phyloP scores from a whole-genome alignment of 2,797 vertebrate genomes.

The Poeciliopsis gracilis region DNA sequence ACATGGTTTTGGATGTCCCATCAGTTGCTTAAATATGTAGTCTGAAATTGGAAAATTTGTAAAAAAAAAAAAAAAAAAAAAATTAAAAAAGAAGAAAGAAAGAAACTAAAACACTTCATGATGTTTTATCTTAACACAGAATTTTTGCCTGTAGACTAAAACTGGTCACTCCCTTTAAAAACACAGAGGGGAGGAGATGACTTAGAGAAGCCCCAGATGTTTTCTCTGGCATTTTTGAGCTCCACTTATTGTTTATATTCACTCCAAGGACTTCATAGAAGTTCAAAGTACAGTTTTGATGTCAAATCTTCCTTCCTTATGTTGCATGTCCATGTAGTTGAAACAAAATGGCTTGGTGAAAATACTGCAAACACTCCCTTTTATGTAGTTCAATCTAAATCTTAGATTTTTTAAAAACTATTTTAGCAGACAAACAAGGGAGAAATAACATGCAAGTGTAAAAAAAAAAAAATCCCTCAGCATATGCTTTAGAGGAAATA shows the following conservation, averaged over 20 bases:
- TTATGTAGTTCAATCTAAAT: not conserved
- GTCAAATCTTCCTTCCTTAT: not conserved
- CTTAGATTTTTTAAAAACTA: not conserved
- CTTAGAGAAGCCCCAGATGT: slow-evolving; percentile 55
- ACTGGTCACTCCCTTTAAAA: slow-evolving; percentile 55
- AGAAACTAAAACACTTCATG: not conserved
- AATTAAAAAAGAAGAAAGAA: not conserved
- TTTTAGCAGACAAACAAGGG: not conserved
- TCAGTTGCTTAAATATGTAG: not conserved
- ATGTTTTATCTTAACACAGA: slow-evolving; percentile 20
- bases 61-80: not conserved
- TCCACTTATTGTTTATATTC: not conserved
- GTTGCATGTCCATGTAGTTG: not conserved
- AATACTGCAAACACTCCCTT: not conserved
- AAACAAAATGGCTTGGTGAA: not conserved
- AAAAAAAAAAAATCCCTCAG: slow-evolving; percentile 3
- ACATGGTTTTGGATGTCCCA: not conserved
- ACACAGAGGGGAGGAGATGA: slow-evolving; percentile 18
- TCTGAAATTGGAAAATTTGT: not conserved
- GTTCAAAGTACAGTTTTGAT: not conserved
- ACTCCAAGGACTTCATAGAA: not conserved
- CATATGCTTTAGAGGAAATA: slow-evolving; percentile 52
- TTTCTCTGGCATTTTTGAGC: not conserved
- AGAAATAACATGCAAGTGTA: slow-evolving; percentile 1
- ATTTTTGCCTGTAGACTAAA: slow-evolving; percentile 31